A percentile compares a stretch with the other conserved stretches of the same genome.
These are phyloP conservation scores for Labeo rohita DNA, from an alignment of 2,113 vertebrate genomes.

Conservation along the genomic window DNA sequence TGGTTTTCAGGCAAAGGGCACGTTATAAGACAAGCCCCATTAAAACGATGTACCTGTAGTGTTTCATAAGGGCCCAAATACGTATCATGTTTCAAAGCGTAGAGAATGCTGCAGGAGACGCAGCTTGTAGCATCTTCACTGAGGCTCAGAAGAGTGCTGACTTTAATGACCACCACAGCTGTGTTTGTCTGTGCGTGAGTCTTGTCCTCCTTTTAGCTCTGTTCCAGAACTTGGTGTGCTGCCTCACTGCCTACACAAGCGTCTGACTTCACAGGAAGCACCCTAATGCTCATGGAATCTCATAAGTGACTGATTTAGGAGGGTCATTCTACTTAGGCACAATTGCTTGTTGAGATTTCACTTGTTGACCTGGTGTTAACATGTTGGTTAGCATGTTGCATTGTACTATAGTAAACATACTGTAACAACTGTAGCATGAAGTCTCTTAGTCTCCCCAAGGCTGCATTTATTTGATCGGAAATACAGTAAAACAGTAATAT, in stretches of 20 bases:
- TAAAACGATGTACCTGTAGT: slow-evolving; percentile 15
- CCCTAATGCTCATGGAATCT: neutral
- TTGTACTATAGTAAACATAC: neutral
- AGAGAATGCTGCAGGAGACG: neutral
- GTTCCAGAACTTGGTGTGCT: neutral
- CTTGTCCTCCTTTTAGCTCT: neutral
- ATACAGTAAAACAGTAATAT: neutral
- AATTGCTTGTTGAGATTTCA: too few species aligned
- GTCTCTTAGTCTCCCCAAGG: neutral
- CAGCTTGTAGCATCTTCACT: slow-evolving; percentile 15
- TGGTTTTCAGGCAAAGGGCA: slow-evolving; percentile 18
- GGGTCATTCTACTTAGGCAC: too few species aligned
- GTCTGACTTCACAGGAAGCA: neutral
- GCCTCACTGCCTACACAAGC: neutral
- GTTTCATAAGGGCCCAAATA: neutral
- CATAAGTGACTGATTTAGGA: neutral
- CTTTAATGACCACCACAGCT: slow-evolving; percentile 12
- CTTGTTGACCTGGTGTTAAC: too few species aligned
- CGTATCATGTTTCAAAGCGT: neutral
- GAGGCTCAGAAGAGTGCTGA: slow-evolving; percentile 11
- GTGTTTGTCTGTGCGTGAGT: neutral
- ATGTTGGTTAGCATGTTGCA: neutral
- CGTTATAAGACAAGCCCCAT: slow-evolving; percentile 24
- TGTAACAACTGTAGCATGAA: neutral
- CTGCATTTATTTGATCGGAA: neutral